A percentile compares a stretch with the other conserved stretches of the same genome.
Evolutionary conservation across 2,113 vertebrate genomes (phyloP).

Genomic region (Synchiropus splendidus): DNA sequence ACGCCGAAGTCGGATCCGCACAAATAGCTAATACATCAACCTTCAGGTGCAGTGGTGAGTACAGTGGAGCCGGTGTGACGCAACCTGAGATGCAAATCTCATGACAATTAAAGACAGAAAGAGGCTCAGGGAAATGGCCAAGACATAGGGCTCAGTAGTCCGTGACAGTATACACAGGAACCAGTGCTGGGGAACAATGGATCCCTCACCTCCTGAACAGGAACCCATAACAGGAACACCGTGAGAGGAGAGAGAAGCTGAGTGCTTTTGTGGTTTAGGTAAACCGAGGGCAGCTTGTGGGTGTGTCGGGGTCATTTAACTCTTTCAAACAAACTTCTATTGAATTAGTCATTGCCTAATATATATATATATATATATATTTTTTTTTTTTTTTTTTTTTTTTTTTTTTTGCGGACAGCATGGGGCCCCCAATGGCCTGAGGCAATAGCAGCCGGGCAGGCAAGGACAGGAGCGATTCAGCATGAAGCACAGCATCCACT

Average conservation of each 20-base stretch:
- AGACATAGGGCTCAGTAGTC: slow-evolving; percentile 33
- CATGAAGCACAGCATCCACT: slow-evolving; percentile 44
- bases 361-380: slow-evolving; percentile 2
- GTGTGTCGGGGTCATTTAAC: background rate
- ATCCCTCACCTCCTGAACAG: slow-evolving; percentile 39
- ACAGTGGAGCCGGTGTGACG: slow-evolving; percentile 19
- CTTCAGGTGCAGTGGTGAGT: no score
- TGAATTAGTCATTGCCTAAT: no score
- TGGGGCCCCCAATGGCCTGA: slow-evolving; percentile 49
- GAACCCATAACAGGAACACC: slow-evolving; percentile 64
- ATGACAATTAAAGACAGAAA: slow-evolving; percentile 16
- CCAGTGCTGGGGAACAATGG: slow-evolving; percentile 52
- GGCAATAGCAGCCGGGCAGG: slow-evolving; percentile 47
- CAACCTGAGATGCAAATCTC: slow-evolving; percentile 25
- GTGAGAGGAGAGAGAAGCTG: slow-evolving; percentile 25
- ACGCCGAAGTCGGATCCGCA: no score
- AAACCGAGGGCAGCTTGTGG: slow-evolving; percentile 29
- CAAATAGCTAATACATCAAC: no score
- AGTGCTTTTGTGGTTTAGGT: slow-evolving; percentile 33
- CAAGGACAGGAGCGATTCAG: slow-evolving; percentile 48
- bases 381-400: slow-evolving; percentile 6
- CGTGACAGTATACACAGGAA: slow-evolving; percentile 49
- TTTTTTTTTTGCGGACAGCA: slow-evolving; percentile 57
- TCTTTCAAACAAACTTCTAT: background rate
- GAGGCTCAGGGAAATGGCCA: slow-evolving; percentile 12